These are phyloP conservation scores for Drosophila nigromelanica DNA, from an alignment of 1,140 invertebrate species.

Conservation along the genomic window DNA sequence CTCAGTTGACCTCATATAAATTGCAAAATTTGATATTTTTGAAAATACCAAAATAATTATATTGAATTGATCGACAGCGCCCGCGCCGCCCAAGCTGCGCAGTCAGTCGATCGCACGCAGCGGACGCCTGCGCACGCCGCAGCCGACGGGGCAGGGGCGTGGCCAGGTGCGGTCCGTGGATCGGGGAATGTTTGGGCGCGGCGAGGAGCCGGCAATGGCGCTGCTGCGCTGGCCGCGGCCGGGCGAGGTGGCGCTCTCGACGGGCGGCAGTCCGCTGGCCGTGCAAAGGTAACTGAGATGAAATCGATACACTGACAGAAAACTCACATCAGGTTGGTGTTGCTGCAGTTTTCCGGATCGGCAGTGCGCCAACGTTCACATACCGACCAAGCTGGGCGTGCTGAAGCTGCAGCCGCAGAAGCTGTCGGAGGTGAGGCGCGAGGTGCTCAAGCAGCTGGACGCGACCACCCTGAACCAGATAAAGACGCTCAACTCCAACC, in stretches of 20 bases:
- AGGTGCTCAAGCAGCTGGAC: conserved; percentile 65
- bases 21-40: too few species aligned
- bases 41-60: too few species aligned
- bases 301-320: too few species aligned
- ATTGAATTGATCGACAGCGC: not conserved
- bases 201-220: conserved; percentile 78
- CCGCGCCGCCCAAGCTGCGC: not conserved
- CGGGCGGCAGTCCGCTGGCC: conserved; percentile 86
- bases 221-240: conserved; percentile 85
- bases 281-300: conserved; percentile 61
- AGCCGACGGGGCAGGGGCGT: not conserved
- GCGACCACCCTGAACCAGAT: conserved; percentile 58
- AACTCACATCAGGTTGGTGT: not conserved
- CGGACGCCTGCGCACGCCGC: conserved; percentile 28
- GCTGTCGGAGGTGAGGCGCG: conserved; percentile 40
- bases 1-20: too few species aligned
- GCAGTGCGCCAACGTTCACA: conserved; percentile 85
- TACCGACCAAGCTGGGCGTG: conserved; percentile 85
- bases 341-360: conserved; percentile 66
- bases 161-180: conserved; percentile 27
- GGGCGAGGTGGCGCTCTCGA: conserved; percentile 86
- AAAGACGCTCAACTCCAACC: conserved; percentile 59
- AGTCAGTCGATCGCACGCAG: conserved; percentile 26
- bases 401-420: conserved; percentile 62
- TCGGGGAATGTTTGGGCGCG: conserved; percentile 20